Percentiles rank a stretch among this genome's conserved stretches.
phyloP scores from a whole-genome alignment of 2,888 invertebrate genomes.

The Carterocephalus palaemon region DNA sequence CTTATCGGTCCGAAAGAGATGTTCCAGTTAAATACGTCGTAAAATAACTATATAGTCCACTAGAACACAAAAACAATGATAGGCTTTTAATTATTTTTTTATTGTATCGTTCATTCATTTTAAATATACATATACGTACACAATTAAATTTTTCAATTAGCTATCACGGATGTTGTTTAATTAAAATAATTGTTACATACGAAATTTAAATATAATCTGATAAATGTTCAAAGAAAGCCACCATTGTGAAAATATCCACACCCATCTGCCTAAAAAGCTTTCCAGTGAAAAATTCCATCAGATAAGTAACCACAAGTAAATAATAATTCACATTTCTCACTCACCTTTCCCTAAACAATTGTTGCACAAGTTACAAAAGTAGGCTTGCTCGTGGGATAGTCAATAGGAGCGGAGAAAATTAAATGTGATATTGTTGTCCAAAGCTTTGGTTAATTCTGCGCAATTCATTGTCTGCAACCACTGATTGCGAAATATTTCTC shows the following conservation, averaged over 20 bases:
- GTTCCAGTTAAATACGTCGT: too few species aligned
- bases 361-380: slow-evolving; percentile 50
- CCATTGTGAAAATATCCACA: not conserved
- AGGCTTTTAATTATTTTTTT: too few species aligned
- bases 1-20: too few species aligned
- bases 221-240: slow-evolving; percentile 6
- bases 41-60: too few species aligned
- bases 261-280: not conserved
- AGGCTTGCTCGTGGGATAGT: slow-evolving; percentile 51
- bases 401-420: slow-evolving; percentile 32
- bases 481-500: slow-evolving; percentile 46
- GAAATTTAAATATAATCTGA: slow-evolving; percentile 1
- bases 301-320: slow-evolving; percentile 11
- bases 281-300: slow-evolving; percentile 11
- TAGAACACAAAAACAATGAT: too few species aligned
- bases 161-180: too few species aligned
- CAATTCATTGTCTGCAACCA: slow-evolving; percentile 36
- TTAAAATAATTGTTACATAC: not conserved
- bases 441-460: slow-evolving; percentile 31
- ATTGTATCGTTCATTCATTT: too few species aligned
- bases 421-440: slow-evolving; percentile 50
- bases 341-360: slow-evolving; percentile 58
- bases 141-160: too few species aligned
- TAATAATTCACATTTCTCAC: slow-evolving; percentile 43
- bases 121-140: too few species aligned